Base-by-base conservation (phyloP, 2,113 vertebrate genomes). In the Oncorhynchus tshawytscha region DNA sequence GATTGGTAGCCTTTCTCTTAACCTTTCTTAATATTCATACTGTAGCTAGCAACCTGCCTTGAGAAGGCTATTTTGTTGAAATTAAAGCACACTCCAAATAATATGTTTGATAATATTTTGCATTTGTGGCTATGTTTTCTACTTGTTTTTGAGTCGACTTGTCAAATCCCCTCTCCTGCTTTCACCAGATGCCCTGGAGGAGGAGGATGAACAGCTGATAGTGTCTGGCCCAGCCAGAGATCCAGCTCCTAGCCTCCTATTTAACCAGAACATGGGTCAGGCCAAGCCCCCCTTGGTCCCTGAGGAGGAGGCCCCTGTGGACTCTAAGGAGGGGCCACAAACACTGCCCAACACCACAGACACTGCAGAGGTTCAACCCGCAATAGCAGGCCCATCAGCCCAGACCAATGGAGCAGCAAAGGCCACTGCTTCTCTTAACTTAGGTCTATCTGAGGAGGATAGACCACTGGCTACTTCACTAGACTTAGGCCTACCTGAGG, bases 151-250 rank as follows among this genome's bases (percentile, higher is more conserved):
- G 59, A 62, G n/a, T 24, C n/a, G 4, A 54, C 51, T 62, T n/a
- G n/a, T 54, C 39, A n/a, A 39, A 15, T 59, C 62, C 70, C 22
- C n/a, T 67, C 78, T 87, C 78, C 77, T 24, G 82, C 72, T 79
- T 72, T 25, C 88, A 90, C 27, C 85, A 98, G 95, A 91, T 78
- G 82, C 82, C 2, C 78, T 82, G 74, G 93, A 93, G 87, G 83
- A 83, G 11, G 91, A 91, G 24, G 51, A 54, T 54, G 93, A 94
- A 78, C 92, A 93, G 75, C 90, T 91, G 81, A 89, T 91, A 81
- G 80, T 92, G 60, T 84, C 83, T 18, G 84, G 67, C 49, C 78
- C 84, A 67, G 48, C 68, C 20, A 22, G 24, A 60, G 77, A 80
- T 70, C 86, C 78, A 86, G 66, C 29, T 70, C 70, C 76, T 76